These are phyloP conservation scores for Leptopilina myrica DNA, from an alignment of 2,888 invertebrate genomes.

Conservation along the genomic window DNA sequence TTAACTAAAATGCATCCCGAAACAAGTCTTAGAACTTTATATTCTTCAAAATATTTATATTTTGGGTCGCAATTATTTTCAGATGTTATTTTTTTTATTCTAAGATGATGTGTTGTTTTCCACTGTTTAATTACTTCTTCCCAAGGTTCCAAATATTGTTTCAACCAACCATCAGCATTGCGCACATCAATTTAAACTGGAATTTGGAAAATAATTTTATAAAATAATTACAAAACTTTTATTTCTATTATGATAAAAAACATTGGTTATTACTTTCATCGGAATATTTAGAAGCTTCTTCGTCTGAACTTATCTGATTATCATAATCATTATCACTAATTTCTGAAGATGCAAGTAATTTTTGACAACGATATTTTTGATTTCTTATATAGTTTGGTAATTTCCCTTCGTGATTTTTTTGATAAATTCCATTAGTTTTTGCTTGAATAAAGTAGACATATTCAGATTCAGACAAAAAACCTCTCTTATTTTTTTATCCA, in stretches of 20 bases:
- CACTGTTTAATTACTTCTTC: neutral
- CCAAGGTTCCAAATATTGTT: neutral
- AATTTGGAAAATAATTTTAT: neutral
- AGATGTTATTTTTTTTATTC: neutral
- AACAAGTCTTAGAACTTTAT: constrained; percentile 4
- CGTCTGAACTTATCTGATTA: neutral
- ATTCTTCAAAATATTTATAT: constrained; percentile 2
- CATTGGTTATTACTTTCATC: neutral
- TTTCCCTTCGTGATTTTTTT: neutral
- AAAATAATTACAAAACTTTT: neutral
- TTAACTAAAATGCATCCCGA: neutral
- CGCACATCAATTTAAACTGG: neutral
- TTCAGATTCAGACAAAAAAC: neutral
- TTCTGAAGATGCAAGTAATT: neutral
- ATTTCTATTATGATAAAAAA: neutral
- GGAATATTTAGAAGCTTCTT: neutral
- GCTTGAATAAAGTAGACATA: neutral
- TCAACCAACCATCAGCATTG: neutral
- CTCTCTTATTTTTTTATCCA: neutral
- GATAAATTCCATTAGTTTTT: neutral
- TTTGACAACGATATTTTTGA: neutral
- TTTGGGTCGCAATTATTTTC: neutral
- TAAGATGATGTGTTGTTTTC: neutral
- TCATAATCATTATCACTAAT: neutral
- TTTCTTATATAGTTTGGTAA: neutral